Evolutionary conservation across 2,888 invertebrate species (phyloP).

Genomic region (Neoitamus cyanurus): DNA sequence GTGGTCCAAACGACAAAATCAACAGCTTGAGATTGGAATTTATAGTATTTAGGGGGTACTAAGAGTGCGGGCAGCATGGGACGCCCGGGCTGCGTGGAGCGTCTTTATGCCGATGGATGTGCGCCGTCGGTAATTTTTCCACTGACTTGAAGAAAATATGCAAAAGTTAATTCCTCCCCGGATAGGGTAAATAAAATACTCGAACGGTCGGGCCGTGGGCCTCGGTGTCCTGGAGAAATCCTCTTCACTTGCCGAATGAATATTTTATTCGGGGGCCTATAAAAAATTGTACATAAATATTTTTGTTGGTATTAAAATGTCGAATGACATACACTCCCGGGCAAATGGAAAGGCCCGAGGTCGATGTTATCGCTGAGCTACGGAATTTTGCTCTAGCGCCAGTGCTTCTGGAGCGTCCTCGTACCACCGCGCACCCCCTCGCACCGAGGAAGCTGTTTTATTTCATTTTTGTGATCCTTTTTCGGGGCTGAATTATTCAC

Average conservation of each 20-base stretch:
- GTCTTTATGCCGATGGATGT: conserved; percentile 1
- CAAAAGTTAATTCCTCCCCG: conserved; percentile 28
- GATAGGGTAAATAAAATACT: conserved; percentile 18
- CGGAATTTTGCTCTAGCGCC: conserved; percentile 6
- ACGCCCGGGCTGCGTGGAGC: background rate
- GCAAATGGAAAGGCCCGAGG: conserved; percentile 34
- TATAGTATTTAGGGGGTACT: background rate
- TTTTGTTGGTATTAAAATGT: conserved; percentile 51
- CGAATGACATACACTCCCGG: conserved; percentile 49
- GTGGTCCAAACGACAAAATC: background rate
- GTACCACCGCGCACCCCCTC: background rate
- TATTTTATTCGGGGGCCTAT: conserved; percentile 51
- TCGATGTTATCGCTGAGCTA: conserved; percentile 47
- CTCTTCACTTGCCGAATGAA: conserved; percentile 51
- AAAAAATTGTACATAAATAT: conserved; percentile 52
- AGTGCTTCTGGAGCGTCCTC: background rate
- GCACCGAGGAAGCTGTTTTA: conserved; percentile 45
- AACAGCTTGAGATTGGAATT: conserved; percentile 16
- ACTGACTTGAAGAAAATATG: conserved; percentile 36
- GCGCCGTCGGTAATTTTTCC: conserved; percentile 26
- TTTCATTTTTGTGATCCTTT: conserved; percentile 53
- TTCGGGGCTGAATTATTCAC: conserved; percentile 51
- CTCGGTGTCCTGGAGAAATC: conserved; percentile 18
- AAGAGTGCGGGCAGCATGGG: background rate
- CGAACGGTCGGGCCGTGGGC: background rate